Evolutionary conservation across 92 coral and sea anemone genomes (phyloP).

Genomic region (Plumapathes pennacea): DNA sequence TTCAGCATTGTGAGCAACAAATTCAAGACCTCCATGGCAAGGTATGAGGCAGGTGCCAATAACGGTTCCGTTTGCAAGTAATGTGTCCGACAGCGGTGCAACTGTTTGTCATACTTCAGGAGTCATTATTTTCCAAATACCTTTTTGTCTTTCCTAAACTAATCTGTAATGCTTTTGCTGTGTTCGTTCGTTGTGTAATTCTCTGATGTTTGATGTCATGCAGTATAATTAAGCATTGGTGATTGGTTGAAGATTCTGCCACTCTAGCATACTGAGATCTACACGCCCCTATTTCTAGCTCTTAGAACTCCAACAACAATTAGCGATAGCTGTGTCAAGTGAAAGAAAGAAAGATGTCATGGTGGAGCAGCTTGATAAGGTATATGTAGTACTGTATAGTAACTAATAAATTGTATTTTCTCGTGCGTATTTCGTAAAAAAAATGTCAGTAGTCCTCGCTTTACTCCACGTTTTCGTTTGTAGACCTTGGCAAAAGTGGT

Average conservation of each 20-base stretch:
- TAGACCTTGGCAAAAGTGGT: conserved; percentile 99
- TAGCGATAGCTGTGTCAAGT: conserved; percentile 92
- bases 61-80: too few relatives aligned
- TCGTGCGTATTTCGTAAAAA: neutral
- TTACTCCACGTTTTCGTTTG: neutral
- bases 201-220: too few relatives aligned
- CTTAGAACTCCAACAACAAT: conserved; percentile 82
- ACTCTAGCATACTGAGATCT: too few relatives aligned
- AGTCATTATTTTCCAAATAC: too few relatives aligned
- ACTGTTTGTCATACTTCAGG: too few relatives aligned
- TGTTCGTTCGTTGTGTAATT: too few relatives aligned
- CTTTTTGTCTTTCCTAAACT: too few relatives aligned
- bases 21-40: conserved; percentile 87
- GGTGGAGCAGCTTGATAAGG: conserved; percentile 99
- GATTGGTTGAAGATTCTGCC: neutral
- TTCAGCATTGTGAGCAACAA: conserved; percentile 96
- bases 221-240: too few relatives aligned
- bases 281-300: conserved; percentile 54
- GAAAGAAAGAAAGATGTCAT: conserved; percentile 95
- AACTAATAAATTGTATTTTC: neutral
- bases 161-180: too few relatives aligned
- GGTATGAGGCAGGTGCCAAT: too few relatives aligned
- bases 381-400: conserved; percentile 3
- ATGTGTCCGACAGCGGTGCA: too few relatives aligned
- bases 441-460: neutral